A percentile compares a stretch with the other conserved stretches of the same genome.
Conservation (phyloP, 1,140 invertebrate species). For the Vollenhovia emeryi region DNA sequence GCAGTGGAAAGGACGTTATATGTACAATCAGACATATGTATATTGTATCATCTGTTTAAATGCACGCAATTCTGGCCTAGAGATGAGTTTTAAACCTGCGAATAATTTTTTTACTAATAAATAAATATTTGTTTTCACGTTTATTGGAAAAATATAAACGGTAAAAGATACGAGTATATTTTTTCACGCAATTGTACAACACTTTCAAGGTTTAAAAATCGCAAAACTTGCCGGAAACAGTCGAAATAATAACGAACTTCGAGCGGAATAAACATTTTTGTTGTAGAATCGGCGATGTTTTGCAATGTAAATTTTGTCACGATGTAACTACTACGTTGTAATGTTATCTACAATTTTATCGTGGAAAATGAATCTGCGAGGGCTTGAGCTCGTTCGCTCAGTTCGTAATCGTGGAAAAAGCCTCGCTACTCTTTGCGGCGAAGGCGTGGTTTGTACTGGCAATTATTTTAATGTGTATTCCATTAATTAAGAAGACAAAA, state of each 20-base stretch:
- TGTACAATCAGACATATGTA: no score
- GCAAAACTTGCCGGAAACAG: neutral
- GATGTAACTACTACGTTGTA: neutral
- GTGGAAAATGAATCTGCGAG: neutral
- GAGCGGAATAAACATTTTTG: neutral
- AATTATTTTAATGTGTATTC: constrained; percentile 41
- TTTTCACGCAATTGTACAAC: neutral
- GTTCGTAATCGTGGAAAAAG: neutral
- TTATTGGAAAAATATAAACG: neutral
- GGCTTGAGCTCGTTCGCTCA: neutral
- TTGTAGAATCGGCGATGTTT: neutral
- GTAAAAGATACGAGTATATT: neutral
- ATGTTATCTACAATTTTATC: neutral
- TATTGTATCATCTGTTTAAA: neutral
- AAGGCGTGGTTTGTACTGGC: neutral
- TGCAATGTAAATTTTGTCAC: neutral
- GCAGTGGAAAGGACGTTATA: neutral
- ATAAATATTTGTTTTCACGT: neutral
- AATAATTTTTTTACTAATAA: neutral
- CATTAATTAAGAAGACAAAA: constrained; percentile 26
- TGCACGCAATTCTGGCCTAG: neutral
- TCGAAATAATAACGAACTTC: neutral
- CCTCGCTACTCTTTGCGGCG: neutral
- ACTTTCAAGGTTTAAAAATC: neutral
- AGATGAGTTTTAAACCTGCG: neutral